Percentiles rank a stretch among this genome's conserved stretches.
phyloP scores from a whole-genome alignment of 2,888 invertebrate genomes.

The Cataglyphis rosenhaueri region DNA sequence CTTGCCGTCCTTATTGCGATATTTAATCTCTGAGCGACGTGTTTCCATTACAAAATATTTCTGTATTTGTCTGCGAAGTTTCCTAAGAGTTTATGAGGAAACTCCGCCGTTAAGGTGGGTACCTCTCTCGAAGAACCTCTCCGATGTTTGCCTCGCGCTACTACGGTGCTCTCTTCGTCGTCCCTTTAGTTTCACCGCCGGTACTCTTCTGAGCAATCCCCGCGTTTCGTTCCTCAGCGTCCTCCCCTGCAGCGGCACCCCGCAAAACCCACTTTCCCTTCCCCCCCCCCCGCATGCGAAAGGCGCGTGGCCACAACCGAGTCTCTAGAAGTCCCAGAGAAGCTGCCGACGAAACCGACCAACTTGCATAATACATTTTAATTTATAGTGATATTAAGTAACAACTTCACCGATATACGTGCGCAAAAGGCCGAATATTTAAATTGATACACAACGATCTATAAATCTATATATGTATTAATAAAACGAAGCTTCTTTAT shows the following conservation, averaged over 20 bases:
- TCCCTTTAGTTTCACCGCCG: slow-evolving; percentile 61
- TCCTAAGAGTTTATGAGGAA: slow-evolving; percentile 83
- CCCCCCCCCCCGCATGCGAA: slow-evolving; percentile 40
- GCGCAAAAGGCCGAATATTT: slow-evolving; percentile 2
- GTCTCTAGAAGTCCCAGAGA: slow-evolving; percentile 72
- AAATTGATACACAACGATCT: neutral
- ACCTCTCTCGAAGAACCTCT: slow-evolving; percentile 67
- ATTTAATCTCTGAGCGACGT: slow-evolving; percentile 83
- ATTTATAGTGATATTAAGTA: slow-evolving; percentile 78
- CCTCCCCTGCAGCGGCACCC: slow-evolving; percentile 59
- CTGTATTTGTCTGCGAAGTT: slow-evolving; percentile 83
- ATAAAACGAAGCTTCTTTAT: neutral
- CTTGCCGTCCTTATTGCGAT: slow-evolving; percentile 77
- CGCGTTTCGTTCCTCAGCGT: slow-evolving; percentile 46
- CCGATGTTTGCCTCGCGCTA: slow-evolving; percentile 76
- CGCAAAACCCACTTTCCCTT: slow-evolving; percentile 62
- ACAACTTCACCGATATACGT: slow-evolving; percentile 57
- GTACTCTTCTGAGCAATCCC: slow-evolving; percentile 34
- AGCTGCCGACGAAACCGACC: slow-evolving; percentile 71
- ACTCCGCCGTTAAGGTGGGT: slow-evolving; percentile 77
- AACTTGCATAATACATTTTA: slow-evolving; percentile 79
- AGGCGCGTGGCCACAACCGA: slow-evolving; percentile 71
- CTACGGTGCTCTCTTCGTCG: slow-evolving; percentile 70
- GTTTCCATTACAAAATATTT: slow-evolving; percentile 84
- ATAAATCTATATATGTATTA: neutral